A percentile compares a stretch with the other conserved stretches of the same genome.
These are phyloP conservation scores for Lucilia sericata DNA, from an alignment of 1,140 invertebrate genomes.

Conservation along the genomic window DNA sequence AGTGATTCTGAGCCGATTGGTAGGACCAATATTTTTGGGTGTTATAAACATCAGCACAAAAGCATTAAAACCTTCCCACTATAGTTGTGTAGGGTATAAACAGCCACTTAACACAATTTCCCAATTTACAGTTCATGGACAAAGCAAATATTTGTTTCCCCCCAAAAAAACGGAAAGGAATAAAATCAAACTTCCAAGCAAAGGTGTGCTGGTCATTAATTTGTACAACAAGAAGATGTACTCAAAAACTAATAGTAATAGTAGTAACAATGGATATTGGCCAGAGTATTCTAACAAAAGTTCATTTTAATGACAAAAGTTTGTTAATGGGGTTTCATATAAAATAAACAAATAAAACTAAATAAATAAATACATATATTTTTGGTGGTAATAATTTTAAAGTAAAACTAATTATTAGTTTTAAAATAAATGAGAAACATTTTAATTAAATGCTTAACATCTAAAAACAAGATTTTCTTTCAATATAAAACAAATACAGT, in stretches of 20 bases:
- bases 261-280: too few species aligned
- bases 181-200: too few species aligned
- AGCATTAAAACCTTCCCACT: too few species aligned
- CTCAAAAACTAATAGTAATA: background rate
- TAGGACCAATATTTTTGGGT: too few species aligned
- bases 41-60: too few species aligned
- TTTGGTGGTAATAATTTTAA: background rate
- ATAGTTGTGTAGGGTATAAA: too few species aligned
- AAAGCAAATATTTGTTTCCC: background rate
- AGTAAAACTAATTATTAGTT: conserved; percentile 25
- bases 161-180: background rate
- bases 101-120: background rate
- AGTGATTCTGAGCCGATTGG: too few species aligned
- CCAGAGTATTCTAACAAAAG: too few species aligned
- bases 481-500: background rate
- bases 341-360: background rate
- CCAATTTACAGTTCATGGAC: background rate
- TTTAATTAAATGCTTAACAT: background rate
- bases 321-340: conserved; percentile 11
- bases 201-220: conserved; percentile 24
- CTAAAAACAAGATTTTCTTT: background rate
- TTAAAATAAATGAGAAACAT: background rate
- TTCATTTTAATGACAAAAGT: background rate
- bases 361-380: too few species aligned
- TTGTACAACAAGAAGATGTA: background rate